A percentile compares a stretch with the other conserved stretches of the same genome.
Evolutionary conservation across 2,888 invertebrate species (phyloP).

Genomic region (Lepidonotus clava): DNA sequence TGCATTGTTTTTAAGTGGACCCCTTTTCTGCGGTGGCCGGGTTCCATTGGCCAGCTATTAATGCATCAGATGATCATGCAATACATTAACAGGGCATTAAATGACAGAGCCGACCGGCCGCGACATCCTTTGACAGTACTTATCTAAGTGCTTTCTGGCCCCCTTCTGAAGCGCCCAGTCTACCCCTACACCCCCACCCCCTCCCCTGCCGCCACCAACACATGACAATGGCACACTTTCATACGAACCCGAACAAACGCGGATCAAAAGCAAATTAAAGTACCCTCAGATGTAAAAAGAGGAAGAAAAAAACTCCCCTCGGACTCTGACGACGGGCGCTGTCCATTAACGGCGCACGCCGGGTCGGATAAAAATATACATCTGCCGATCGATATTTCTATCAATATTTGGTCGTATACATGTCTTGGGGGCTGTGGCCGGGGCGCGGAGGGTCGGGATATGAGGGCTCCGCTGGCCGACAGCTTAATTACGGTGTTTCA

Average conservation of each 20-base stretch:
- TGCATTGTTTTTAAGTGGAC: constrained; percentile 3
- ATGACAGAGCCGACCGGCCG: constrained; percentile 14
- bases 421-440: neutral
- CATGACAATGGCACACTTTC: constrained; percentile 25
- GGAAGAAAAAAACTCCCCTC: neutral
- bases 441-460: neutral
- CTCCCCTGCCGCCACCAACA: neutral
- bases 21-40: neutral
- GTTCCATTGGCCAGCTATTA: constrained; percentile 29
- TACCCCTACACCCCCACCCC: neutral
- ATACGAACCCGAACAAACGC: constrained; percentile 6
- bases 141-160: constrained; percentile 45
- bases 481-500: constrained; percentile 46
- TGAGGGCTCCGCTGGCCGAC: constrained; percentile 20
- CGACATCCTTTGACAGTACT: constrained; percentile 38
- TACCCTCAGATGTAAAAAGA: neutral
- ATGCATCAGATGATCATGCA: constrained; percentile 40
- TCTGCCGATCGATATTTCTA: neutral
- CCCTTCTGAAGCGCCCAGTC: neutral
- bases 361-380: neutral
- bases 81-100: constrained; percentile 48
- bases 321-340: neutral
- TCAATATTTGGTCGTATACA: constrained; percentile 21
- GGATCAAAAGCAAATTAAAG: constrained; percentile 45
- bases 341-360: constrained; percentile 6